Evolutionary conservation across 2,888 invertebrate genomes (phyloP), one percentile per base, ranked within the genome.

Genomic region (Nomada fucata): DNA sequence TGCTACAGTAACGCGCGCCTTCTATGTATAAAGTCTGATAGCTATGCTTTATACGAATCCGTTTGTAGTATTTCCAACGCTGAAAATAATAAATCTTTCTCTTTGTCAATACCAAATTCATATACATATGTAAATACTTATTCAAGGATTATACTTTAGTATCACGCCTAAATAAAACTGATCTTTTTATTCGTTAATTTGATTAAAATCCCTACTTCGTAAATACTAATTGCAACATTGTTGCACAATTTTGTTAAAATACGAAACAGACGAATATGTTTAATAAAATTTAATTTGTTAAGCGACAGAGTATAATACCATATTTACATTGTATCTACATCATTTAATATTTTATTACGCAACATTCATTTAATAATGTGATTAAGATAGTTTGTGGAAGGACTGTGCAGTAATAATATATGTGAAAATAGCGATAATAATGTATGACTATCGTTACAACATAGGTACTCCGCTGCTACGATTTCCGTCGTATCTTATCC

Each of bases 251-350:
- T 61, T 42, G 20, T 57, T 57, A 47, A 64, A 70, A 65, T 70
- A 77, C 64, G 59, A 79, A 60, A 70, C 64, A 65, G 70, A 61
- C 70, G 10, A 71, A 13, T 71, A 57, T 71, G 77, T 78, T 18
- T 71, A 67, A 71, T 79, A 79, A 79, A 79, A 61, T 79, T 79
- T 79, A 65, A 79, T 73, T 73, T 29, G 57, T 68, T 20, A 79
- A 72, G 63, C 63, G 57, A 79, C 59, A 68, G 68, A 68, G 44
- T 36, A 36, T 36, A 36, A 36, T 80, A 72, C 50, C 55, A 68
- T 72, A 80, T 80, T 73, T 81, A 79, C 63, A 79, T 68, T 63
- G 72, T 67, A 72, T 80, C 78, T 80, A 72, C 67, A 79, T 68
- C 67, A 36, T 70, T 67, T 72, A 76, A 72, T 76, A 65, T 65